Conservation (phyloP, 2,888 invertebrate genomes). For the Drosophila austrosaltans region DNA sequence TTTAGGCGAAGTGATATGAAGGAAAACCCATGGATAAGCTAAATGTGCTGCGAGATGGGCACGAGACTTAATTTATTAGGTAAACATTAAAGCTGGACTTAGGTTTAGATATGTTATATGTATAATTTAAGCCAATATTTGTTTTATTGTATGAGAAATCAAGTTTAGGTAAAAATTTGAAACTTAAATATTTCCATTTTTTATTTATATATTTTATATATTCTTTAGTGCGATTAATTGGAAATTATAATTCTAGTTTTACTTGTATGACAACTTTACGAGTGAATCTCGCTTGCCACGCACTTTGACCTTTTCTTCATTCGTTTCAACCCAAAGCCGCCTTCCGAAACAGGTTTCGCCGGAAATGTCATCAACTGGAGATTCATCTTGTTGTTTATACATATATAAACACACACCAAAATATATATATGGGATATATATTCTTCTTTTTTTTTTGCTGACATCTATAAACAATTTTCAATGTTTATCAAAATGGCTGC, state of each 20-base stretch:
- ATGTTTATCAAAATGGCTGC: conserved; percentile 63
- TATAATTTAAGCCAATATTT: not conserved
- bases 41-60: conserved; percentile 29
- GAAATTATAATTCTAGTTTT: not conserved
- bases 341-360: conserved; percentile 1
- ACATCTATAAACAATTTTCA: conserved; percentile 35
- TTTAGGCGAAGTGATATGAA: conserved; percentile 44
- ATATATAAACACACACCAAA: not conserved
- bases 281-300: conserved; percentile 18
- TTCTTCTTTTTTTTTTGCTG: conserved; percentile 11
- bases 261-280: not conserved
- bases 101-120: not conserved
- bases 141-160: not conserved
- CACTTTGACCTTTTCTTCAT: conserved; percentile 59
- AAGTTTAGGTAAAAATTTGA: too few relatives aligned
- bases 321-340: not conserved
- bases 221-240: too few relatives aligned
- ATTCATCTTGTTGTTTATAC: conserved; percentile 23
- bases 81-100: not conserved
- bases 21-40: conserved; percentile 27
- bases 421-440: not conserved
- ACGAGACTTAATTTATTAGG: conserved; percentile 5
- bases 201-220: too few relatives aligned
- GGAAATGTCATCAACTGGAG: conserved; percentile 24
- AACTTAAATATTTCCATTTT: too few relatives aligned